These are phyloP conservation scores for Drosophila robusta DNA, from an alignment of 2,888 invertebrate species.

Conservation along the genomic window DNA sequence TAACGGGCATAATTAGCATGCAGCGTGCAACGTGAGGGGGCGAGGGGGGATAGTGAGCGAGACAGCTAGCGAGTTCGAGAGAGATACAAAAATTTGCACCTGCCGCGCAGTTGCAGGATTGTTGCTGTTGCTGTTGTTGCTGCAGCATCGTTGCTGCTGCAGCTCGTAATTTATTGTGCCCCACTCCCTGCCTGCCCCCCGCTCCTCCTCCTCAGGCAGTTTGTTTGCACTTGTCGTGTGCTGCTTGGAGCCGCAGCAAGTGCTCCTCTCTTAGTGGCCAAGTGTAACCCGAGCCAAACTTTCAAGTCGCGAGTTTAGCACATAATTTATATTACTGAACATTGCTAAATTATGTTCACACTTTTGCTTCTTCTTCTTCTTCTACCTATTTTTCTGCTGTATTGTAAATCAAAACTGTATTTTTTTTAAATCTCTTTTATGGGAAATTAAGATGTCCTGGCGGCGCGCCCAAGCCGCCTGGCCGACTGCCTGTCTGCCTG, in stretches of 20 bases:
- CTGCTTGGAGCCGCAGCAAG: no score
- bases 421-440: constrained; percentile 34
- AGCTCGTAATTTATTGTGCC: constrained; percentile 49
- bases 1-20: constrained; percentile 70
- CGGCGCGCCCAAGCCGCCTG: constrained; percentile 19
- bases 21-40: constrained; percentile 4
- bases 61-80: neutral
- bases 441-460: constrained; percentile 67
- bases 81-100: constrained; percentile 36
- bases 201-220: constrained; percentile 2
- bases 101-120: constrained; percentile 28
- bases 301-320: constrained; percentile 33
- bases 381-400: constrained; percentile 1
- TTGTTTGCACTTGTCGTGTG: constrained; percentile 18
- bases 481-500: neutral
- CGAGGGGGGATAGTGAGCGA: constrained; percentile 3
- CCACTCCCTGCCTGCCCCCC: neutral
- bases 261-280: neutral
- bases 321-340: constrained; percentile 49
- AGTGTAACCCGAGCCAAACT: constrained; percentile 38
- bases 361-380: constrained; percentile 27
- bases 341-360: constrained; percentile 67
- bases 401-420: constrained; percentile 74
- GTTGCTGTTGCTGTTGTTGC: constrained; percentile 20
- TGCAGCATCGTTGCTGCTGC: constrained; percentile 16